Evolutionary conservation across 2,888 invertebrate species (phyloP).

Genomic region (Dryobotodes eremita): DNA sequence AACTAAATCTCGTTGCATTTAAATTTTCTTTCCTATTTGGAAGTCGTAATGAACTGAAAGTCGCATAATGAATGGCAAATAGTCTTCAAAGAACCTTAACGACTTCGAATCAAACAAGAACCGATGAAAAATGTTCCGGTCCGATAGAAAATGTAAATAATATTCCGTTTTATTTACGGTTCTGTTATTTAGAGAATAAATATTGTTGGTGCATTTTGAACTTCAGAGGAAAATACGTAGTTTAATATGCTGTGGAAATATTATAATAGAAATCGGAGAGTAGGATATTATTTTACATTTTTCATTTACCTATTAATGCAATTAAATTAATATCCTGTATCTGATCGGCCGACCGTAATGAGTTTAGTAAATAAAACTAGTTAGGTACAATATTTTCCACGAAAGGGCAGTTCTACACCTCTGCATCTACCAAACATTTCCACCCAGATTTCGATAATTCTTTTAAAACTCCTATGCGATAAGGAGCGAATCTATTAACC

Average conservation of each 20-base stretch:
- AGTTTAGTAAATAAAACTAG: background rate
- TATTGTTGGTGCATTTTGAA: conserved; percentile 15
- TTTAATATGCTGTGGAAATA: background rate
- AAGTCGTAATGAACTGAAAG: conserved; percentile 24
- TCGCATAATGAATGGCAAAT: conserved; percentile 37
- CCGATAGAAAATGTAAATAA: conserved; percentile 39
- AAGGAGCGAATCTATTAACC: too few relatives aligned
- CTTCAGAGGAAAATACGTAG: background rate
- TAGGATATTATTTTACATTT: background rate
- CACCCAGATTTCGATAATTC: too few relatives aligned
- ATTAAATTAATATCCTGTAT: background rate
- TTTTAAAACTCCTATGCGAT: too few relatives aligned
- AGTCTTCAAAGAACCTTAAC: conserved; percentile 23
- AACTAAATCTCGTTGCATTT: conserved; percentile 22
- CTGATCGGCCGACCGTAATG: background rate
- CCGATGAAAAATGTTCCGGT: conserved; percentile 19
- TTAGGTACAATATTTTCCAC: too few relatives aligned
- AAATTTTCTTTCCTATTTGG: conserved; percentile 11
- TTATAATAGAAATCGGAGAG: too few relatives aligned
- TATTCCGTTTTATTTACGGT: conserved; percentile 25
- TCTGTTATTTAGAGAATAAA: conserved; percentile 4
- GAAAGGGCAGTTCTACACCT: too few relatives aligned
- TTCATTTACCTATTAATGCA: background rate
- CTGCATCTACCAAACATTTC: too few relatives aligned
- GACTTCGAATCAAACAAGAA: conserved; percentile 34